Conservation (phyloP, 2,797 vertebrate species). For the Dryobates pubescens region DNA sequence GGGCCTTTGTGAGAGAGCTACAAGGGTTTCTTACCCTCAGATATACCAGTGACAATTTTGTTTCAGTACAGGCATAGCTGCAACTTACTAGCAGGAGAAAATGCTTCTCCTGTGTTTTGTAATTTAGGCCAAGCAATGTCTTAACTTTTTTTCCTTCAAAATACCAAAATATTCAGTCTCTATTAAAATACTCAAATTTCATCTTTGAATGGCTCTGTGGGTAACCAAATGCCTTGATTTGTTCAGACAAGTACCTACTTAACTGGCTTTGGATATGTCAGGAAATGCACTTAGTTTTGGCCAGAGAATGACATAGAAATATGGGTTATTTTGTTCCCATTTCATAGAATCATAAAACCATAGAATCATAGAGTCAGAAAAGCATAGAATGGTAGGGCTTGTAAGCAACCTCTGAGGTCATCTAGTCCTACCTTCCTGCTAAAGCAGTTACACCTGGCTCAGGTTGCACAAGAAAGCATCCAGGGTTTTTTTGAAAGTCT, state of each 20-base stretch:
- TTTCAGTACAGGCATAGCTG: background rate
- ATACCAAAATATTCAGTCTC: background rate
- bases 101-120: background rate
- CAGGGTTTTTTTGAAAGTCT: too few species aligned
- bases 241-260: background rate
- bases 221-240: background rate
- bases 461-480: too few species aligned
- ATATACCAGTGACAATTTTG: accelerated
- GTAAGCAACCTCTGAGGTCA: too few species aligned
- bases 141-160: background rate
- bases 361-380: too few species aligned
- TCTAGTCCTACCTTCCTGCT: too few species aligned
- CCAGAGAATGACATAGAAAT: background rate
- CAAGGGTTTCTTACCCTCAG: background rate
- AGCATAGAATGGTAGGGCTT: too few species aligned
- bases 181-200: background rate
- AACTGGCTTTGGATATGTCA: background rate
- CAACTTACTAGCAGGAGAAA: background rate
- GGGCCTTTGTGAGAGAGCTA: background rate
- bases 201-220: background rate
- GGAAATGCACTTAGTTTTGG: background rate
- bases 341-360: background rate
- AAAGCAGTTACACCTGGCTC: too few species aligned
- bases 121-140: background rate
- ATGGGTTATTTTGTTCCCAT: background rate